phyloP scores from a whole-genome alignment of 2,888 invertebrate genomes.

The Acanthosepion lycidas region DNA sequence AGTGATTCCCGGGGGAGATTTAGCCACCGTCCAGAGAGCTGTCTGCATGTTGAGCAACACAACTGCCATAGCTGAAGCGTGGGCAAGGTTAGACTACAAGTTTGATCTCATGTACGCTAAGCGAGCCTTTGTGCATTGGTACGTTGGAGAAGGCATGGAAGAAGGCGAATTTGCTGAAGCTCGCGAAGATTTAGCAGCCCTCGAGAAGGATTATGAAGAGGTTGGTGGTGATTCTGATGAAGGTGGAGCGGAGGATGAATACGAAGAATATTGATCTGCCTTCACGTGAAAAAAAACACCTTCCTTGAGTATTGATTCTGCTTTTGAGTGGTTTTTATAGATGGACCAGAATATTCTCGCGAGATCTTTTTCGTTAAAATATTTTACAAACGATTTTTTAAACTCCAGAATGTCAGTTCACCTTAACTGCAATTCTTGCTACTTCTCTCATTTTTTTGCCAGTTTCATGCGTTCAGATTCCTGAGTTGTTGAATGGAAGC shows the following conservation, averaged over 20 bases:
- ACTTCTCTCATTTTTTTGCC: no score
- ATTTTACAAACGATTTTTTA: not conserved
- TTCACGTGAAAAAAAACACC: not conserved
- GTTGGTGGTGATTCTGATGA: slow-evolving; percentile 40
- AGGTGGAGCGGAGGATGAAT: slow-evolving; percentile 12
- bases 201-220: slow-evolving; percentile 64
- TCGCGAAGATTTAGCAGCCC: slow-evolving; percentile 83
- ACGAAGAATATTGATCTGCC: slow-evolving; percentile 39
- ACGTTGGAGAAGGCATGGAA: slow-evolving; percentile 77
- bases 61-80: slow-evolving; percentile 76
- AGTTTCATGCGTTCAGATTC: no score
- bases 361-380: not conserved
- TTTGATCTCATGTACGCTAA: slow-evolving; percentile 61
- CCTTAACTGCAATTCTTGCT: no score
- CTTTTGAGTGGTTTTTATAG: slow-evolving; percentile 37
- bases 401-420: no score
- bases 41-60: slow-evolving; percentile 76
- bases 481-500: no score
- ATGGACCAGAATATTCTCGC: slow-evolving; percentile 36
- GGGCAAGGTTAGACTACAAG: slow-evolving; percentile 65
- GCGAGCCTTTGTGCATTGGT: slow-evolving; percentile 73
- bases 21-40: slow-evolving; percentile 78
- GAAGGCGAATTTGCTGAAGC: slow-evolving; percentile 91
- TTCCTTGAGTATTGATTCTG: not conserved
- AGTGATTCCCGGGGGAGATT: slow-evolving; percentile 89